phyloP scores from a whole-genome alignment of 2,797 vertebrate species.

The Carcharodon carcharias region DNA sequence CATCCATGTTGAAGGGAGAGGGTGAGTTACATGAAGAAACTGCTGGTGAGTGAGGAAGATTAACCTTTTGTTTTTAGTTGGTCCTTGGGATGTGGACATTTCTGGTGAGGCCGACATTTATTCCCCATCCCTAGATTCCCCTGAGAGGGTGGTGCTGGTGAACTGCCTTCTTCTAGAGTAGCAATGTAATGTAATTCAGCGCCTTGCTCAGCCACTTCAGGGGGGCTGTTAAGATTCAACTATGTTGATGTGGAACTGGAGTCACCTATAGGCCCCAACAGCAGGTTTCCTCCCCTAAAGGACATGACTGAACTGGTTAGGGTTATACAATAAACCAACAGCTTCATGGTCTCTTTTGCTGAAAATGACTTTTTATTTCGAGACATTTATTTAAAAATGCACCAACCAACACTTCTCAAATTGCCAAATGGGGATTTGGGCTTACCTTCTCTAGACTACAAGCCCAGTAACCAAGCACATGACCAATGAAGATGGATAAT shows the following conservation, averaged over 20 bases:
- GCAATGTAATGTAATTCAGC: background rate
- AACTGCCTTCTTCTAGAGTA: background rate
- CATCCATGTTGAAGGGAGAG: background rate
- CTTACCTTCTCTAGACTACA: background rate
- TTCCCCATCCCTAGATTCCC: background rate
- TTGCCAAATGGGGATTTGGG: background rate
- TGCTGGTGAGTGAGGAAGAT: background rate
- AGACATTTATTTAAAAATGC: background rate
- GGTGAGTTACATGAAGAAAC: background rate
- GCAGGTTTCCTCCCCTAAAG: background rate
- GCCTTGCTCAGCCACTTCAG: background rate
- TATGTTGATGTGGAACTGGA: background rate
- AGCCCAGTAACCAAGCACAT: background rate
- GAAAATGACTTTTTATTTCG: background rate
- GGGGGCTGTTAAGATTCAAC: background rate
- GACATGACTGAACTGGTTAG: background rate
- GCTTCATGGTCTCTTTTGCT: background rate
- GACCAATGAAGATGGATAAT: background rate
- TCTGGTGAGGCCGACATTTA: background rate
- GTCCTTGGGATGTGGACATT: background rate
- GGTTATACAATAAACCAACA: background rate
- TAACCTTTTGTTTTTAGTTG: background rate
- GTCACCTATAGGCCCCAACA: background rate
- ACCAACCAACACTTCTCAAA: background rate
- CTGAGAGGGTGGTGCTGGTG: background rate